Evolutionary conservation across 2,113 vertebrate species (phyloP).

Genomic region (Acrocephalus arundinaceus): DNA sequence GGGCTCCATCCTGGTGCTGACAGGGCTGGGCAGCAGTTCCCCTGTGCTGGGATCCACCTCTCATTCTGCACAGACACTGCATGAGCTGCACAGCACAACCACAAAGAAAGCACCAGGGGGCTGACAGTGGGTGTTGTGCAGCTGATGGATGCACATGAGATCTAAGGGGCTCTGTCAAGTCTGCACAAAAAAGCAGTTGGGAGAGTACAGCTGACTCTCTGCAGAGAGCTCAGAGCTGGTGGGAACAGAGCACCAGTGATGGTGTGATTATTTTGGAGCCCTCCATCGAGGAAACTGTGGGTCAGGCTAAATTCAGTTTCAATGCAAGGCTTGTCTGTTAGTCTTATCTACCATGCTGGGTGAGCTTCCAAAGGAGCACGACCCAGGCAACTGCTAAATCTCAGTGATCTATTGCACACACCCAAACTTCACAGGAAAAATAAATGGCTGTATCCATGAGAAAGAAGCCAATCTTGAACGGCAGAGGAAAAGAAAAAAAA

Average conservation of each 20-base stretch:
- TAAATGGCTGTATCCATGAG: neutral
- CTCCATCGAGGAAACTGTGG: neutral
- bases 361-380: neutral
- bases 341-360: neutral
- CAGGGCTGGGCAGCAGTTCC: neutral
- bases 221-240: neutral
- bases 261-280: neutral
- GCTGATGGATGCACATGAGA: neutral
- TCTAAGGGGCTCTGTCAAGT: neutral
- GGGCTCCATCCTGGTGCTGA: neutral
- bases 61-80: neutral
- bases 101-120: neutral
- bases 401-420: neutral
- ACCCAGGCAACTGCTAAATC: slow-evolving; percentile 5
- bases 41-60: neutral
- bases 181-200: neutral
- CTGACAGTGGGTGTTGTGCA: neutral
- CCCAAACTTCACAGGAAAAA: neutral
- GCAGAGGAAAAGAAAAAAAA: neutral
- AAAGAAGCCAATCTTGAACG: neutral
- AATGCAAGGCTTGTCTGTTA: neutral
- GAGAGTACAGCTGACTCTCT: neutral
- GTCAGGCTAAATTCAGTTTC: neutral
- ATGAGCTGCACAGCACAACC: neutral
- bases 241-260: neutral